Conservation (phyloP, 1,140 invertebrate genomes). For the Bombus vancouverensis region DNA sequence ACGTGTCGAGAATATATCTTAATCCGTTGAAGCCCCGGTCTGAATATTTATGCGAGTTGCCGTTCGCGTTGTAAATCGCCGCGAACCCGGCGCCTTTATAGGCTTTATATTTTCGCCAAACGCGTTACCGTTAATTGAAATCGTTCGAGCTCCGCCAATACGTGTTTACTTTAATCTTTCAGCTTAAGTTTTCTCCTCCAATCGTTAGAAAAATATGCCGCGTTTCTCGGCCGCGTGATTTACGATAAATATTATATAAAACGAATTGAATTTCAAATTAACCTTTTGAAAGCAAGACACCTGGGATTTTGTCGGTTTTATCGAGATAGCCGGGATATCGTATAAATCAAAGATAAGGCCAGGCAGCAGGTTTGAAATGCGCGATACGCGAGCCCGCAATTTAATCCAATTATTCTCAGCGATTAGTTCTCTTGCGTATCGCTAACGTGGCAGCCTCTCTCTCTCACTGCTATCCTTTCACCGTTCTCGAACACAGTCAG, state of each 20-base stretch:
- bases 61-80: constrained; percentile 44
- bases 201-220: not conserved
- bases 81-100: not conserved
- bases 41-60: constrained; percentile 48
- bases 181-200: not conserved
- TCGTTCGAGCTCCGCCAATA: not conserved
- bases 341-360: constrained; percentile 31
- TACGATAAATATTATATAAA: not conserved
- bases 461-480: constrained; percentile 24
- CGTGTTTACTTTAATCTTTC: not conserved
- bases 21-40: constrained; percentile 39
- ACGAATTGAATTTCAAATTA: not conserved
- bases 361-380: constrained; percentile 21
- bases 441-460: constrained; percentile 6
- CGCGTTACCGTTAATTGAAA: constrained; percentile 16
- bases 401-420: constrained; percentile 67
- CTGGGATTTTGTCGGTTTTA: too few species aligned
- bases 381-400: constrained; percentile 49
- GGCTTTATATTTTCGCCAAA: constrained; percentile 24
- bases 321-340: not conserved
- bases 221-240: too few species aligned
- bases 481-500: constrained; percentile 44
- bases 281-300: too few species aligned
- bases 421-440: constrained; percentile 64
- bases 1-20: constrained; percentile 54